These are phyloP conservation scores for Cantharis nigra DNA, from an alignment of 2,888 invertebrate genomes.

Conservation along the genomic window DNA sequence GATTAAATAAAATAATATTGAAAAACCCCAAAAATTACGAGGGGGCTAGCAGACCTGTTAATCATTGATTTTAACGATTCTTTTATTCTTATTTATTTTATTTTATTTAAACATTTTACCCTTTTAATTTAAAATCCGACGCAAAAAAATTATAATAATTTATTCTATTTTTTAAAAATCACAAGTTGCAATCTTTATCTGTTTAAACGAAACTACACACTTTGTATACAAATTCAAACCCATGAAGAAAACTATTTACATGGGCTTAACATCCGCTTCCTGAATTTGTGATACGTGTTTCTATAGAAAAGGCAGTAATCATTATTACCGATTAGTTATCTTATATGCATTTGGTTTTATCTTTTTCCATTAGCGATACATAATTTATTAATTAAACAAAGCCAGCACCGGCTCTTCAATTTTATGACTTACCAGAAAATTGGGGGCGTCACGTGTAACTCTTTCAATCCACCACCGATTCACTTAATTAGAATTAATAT, in stretches of 20 bases:
- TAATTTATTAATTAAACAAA: background rate
- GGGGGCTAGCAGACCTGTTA: no score
- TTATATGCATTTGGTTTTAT: background rate
- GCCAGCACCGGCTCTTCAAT: background rate
- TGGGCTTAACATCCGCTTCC: background rate
- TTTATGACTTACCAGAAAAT: background rate
- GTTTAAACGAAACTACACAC: background rate
- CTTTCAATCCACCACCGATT: background rate
- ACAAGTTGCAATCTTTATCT: background rate
- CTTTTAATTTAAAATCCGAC: no score
- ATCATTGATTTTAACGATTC: no score
- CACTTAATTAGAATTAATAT: background rate
- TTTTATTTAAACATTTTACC: no score
- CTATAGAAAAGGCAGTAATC: background rate
- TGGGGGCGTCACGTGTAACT: background rate
- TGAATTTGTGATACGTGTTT: background rate
- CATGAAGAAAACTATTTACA: background rate
- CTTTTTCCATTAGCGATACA: background rate
- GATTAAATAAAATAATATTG: no score
- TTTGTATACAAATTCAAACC: background rate
- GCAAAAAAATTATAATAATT: no score
- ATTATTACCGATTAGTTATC: background rate
- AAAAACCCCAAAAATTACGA: no score
- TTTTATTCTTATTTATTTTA: no score
- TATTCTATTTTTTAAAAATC: background rate